A percentile compares a stretch with the other conserved stretches of the same genome.
Evolutionary conservation across 1,140 invertebrate genomes (phyloP).

Genomic region (Halyomorpha halys): DNA sequence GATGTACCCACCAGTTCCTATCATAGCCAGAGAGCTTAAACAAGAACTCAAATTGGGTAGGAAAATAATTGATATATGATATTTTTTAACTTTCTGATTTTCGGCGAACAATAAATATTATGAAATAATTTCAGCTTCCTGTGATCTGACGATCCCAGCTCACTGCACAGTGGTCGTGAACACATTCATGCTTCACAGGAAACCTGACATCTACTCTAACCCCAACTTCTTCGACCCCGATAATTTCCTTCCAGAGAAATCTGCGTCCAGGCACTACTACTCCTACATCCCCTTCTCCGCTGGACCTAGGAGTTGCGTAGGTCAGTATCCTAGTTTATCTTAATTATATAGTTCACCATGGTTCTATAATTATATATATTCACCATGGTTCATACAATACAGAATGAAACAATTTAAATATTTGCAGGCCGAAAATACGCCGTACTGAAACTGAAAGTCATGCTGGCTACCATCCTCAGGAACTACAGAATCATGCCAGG

Average conservation of each 20-base stretch:
- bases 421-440: no score
- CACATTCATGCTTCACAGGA: slow-evolving; percentile 42
- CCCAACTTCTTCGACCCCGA: slow-evolving; percentile 43
- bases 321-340: slow-evolving; percentile 33
- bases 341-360: no score
- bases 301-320: slow-evolving; percentile 50
- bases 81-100: no score
- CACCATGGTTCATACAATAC: no score
- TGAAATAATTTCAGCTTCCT: background rate
- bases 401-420: no score
- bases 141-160: slow-evolving; percentile 29
- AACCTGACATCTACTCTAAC: slow-evolving; percentile 37
- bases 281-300: slow-evolving; percentile 46
- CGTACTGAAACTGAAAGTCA: no score
- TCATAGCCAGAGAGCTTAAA: slow-evolving; percentile 37
- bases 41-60: slow-evolving; percentile 28
- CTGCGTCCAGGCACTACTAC: slow-evolving; percentile 36
- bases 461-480: no score
- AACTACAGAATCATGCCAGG: no score
- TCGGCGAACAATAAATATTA: no score
- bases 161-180: slow-evolving; percentile 32
- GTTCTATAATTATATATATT: no score
- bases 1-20: slow-evolving; percentile 43
- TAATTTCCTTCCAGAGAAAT: slow-evolving; percentile 40
- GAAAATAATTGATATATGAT: background rate